These are phyloP conservation scores for Nixonia krombeini DNA, from an alignment of 1,140 invertebrate genomes.

Conservation along the genomic window DNA sequence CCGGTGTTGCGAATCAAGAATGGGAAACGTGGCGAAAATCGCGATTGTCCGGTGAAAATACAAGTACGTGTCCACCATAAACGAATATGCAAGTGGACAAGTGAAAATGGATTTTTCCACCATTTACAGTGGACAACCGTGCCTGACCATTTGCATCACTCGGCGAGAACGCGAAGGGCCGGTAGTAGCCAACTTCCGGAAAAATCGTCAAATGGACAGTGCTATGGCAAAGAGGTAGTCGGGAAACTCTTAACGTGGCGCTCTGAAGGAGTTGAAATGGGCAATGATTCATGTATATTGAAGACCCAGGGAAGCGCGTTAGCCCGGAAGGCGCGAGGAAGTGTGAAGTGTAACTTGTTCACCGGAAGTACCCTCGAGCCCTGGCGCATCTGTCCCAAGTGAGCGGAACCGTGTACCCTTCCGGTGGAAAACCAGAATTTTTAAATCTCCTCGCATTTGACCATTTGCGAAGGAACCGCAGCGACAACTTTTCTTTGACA, in stretches of 20 bases:
- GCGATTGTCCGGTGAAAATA: too few relatives aligned
- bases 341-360: slow-evolving; percentile 30
- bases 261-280: background rate
- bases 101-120: too few relatives aligned
- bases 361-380: slow-evolving; percentile 38
- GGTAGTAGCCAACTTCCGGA: too few relatives aligned
- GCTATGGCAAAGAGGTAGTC: too few relatives aligned
- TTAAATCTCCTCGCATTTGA: slow-evolving; percentile 27
- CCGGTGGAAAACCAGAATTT: slow-evolving; percentile 24
- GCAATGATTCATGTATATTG: slow-evolving; percentile 15
- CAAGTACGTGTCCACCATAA: background rate
- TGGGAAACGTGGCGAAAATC: slow-evolving; percentile 25
- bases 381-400: slow-evolving; percentile 30
- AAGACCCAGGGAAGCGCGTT: slow-evolving; percentile 16
- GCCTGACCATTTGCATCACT: too few relatives aligned
- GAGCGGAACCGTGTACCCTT: slow-evolving; percentile 39
- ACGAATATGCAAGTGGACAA: background rate
- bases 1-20: too few relatives aligned
- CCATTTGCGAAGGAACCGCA: slow-evolving; percentile 32
- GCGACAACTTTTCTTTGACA: slow-evolving; percentile 21
- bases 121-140: too few relatives aligned
- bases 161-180: too few relatives aligned
- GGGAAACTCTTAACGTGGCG: background rate
- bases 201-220: too few relatives aligned
- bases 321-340: slow-evolving; percentile 13